These are phyloP conservation scores for Lapara coniferarum DNA, from an alignment of 2,888 invertebrate species.

Conservation along the genomic window DNA sequence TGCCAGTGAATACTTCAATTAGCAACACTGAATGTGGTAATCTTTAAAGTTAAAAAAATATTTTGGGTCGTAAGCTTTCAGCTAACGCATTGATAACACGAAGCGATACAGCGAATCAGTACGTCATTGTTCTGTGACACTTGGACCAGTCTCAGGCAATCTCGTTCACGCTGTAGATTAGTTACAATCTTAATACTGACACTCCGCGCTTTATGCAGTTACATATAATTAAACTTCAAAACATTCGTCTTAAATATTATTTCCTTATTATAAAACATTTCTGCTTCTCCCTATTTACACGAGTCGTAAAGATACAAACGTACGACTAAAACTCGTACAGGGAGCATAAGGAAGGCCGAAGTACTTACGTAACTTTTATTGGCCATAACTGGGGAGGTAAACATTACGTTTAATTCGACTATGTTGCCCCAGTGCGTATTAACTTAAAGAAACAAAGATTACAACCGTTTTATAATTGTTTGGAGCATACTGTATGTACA, in stretches of 20 bases:
- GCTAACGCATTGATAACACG: too few species aligned
- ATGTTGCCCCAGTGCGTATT: slow-evolving; percentile 10
- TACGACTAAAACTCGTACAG: background rate
- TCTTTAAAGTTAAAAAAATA: too few species aligned
- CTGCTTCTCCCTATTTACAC: background rate
- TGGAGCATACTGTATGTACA: background rate
- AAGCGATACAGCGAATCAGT: too few species aligned
- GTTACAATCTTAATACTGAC: too few species aligned
- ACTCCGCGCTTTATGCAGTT: too few species aligned
- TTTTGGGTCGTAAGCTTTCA: too few species aligned
- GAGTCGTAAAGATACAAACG: background rate
- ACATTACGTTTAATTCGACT: slow-evolving; percentile 21
- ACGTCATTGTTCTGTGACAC: too few species aligned
- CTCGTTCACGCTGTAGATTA: too few species aligned
- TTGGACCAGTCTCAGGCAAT: too few species aligned
- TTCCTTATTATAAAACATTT: background rate
- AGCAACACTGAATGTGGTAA: too few species aligned
- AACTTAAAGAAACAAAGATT: slow-evolving; percentile 15
- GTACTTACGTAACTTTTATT: slow-evolving; percentile 50
- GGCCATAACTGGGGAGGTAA: slow-evolving; percentile 31
- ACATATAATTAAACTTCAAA: too few species aligned
- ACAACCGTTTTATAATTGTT: slow-evolving; percentile 18
- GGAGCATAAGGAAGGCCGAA: slow-evolving; percentile 37
- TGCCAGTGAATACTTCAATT: too few species aligned
- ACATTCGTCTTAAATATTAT: background rate